These are phyloP conservation scores for Neoscelio sp. DNA, from an alignment of 2,888 invertebrate genomes.

Conservation along the genomic window DNA sequence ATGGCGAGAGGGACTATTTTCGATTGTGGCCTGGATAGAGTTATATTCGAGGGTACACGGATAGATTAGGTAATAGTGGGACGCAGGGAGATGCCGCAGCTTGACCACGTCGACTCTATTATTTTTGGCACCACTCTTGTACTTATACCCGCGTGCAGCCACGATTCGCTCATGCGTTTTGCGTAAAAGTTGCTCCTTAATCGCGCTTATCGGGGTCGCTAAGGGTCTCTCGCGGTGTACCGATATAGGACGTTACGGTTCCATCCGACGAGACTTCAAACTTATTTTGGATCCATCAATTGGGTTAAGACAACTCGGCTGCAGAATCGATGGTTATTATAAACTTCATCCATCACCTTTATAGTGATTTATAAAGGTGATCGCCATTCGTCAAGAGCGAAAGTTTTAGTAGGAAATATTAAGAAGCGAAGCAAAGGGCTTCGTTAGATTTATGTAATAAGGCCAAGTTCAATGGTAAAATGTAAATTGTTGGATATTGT, in stretches of 20 bases:
- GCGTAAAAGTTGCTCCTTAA: conserved; percentile 13
- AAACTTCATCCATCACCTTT: conserved; percentile 17
- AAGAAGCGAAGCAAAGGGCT: too few relatives aligned
- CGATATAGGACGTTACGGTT: neutral
- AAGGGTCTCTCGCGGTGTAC: neutral
- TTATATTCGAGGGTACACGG: conserved; percentile 63
- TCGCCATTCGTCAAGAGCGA: neutral
- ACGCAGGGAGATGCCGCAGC: conserved; percentile 38
- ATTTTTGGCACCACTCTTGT: conserved; percentile 57
- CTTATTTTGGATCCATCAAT: neutral
- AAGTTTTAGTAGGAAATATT: too few relatives aligned
- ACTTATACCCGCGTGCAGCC: conserved; percentile 50
- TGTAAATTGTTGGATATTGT: too few relatives aligned
- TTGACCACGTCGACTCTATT: conserved; percentile 65
- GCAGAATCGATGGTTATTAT: conserved; percentile 1
- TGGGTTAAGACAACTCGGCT: neutral
- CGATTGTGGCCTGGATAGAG: conserved; percentile 67
- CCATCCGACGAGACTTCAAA: too few relatives aligned
- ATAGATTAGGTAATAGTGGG: conserved; percentile 62
- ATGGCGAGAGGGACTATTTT: conserved; percentile 66
- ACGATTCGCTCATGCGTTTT: conserved; percentile 12
- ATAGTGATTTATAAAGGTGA: conserved; percentile 3
- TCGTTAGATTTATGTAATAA: conserved; percentile 20
- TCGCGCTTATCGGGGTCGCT: conserved; percentile 16
- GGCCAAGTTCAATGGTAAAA: conserved; percentile 32